Base-by-base conservation (phyloP, 2,113 vertebrate genomes). In the Ochotona princeps region DNA sequence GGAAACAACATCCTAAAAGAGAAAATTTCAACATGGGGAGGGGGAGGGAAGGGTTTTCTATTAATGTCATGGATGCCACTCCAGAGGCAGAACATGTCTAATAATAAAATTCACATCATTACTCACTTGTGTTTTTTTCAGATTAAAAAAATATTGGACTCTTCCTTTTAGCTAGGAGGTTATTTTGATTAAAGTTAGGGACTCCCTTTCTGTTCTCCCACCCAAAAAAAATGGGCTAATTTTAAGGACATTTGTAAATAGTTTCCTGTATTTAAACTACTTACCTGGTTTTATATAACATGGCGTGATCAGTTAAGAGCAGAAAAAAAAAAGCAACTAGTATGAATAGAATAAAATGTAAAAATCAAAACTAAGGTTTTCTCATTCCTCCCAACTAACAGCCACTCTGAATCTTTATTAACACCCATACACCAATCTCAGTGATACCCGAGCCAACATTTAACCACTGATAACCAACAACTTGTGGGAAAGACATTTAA, bases 211-310 rank as follows among this genome's bases (percentile, higher is more conserved):
- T 63, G 28, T 76, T 80, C 74, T 87, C 89, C 94, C 87, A 87
- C 95, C 95, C 90, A 57, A 35, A 72, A 72, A 57, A 87, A 88
- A 96, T 61, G 28, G 96, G 70, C 66, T 94, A 83, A 84, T 86
- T 94, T 44, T 57, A 57, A 57, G 66, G 69, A 12, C 18, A 60
- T 81, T 35, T 86, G 86, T 63, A 91, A 93, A 70, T 87, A 83
- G 82, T 47, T 32, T 96, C 96, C 96, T 95, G 38, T 51, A 80
- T 96, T 96, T 72, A 79, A 93, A 95, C 95, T 95, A 98, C 98
- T 98, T 98, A 98, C 98, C 98, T 98, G 98, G 90, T 96, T 97
- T 92, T 57, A 78, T 30, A 4, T 10, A 30, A 51, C 63, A 79
- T 89, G 94, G 72, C 93, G 69, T 96, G 90, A 49, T 90, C 81